Conservation (phyloP, 2,797 vertebrate genomes). For the Ctenopoma kingsleyae region DNA sequence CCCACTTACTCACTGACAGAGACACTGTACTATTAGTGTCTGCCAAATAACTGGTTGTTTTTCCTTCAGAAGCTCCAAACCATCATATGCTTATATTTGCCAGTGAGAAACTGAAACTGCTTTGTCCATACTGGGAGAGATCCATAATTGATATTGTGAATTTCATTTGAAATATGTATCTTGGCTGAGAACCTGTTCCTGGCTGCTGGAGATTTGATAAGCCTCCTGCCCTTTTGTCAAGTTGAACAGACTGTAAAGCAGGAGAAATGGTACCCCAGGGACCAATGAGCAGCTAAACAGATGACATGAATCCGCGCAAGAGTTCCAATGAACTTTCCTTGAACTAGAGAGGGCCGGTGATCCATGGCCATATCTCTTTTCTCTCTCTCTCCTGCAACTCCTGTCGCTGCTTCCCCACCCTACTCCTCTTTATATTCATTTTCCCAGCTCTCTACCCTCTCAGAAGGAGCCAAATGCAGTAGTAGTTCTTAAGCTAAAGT, state of each 20-base stretch:
- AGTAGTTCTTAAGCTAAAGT: slow-evolving; percentile 77
- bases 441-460: slow-evolving; percentile 35
- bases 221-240: slow-evolving; percentile 74
- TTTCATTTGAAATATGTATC: slow-evolving; percentile 68
- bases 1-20: slow-evolving; percentile 66
- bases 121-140: slow-evolving; percentile 60
- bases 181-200: slow-evolving; percentile 65
- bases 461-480: slow-evolving; percentile 59
- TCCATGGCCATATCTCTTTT: slow-evolving; percentile 60
- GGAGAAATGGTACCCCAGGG: slow-evolving; percentile 66
- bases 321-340: slow-evolving; percentile 80
- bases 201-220: slow-evolving; percentile 73
- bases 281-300: slow-evolving; percentile 76
- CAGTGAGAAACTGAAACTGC: slow-evolving; percentile 42
- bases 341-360: slow-evolving; percentile 72
- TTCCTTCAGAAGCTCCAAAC: slow-evolving; percentile 58
- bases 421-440: slow-evolving; percentile 47
- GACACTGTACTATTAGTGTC: slow-evolving; percentile 62
- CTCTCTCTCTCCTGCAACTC: slow-evolving; percentile 12
- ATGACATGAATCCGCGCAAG: slow-evolving; percentile 75
- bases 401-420: slow-evolving; percentile 18
- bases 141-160: slow-evolving; percentile 69
- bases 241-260: slow-evolving; percentile 73
- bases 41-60: slow-evolving; percentile 70
- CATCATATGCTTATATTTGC: slow-evolving; percentile 58